Evolutionary conservation across 2,113 vertebrate species (phyloP).

Genomic region (Pachycephala philippinensis): DNA sequence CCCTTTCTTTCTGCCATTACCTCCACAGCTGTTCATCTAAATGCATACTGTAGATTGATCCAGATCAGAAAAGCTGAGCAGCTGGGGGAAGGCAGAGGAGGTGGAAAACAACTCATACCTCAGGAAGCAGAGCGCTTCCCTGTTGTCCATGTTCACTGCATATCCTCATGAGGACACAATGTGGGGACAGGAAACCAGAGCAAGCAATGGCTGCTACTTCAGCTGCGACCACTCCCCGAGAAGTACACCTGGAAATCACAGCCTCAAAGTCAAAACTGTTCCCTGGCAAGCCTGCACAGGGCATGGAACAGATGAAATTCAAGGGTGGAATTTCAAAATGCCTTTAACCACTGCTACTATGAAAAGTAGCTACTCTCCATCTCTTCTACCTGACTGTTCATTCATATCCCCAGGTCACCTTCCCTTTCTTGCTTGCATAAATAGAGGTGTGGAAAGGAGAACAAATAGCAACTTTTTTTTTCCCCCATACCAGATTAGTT

Average conservation of each 20-base stretch:
- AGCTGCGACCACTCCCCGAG: not conserved
- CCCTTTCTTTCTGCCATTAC: not conserved
- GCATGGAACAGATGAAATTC: not conserved
- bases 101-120: not conserved
- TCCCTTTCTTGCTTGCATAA: not conserved
- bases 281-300: not conserved
- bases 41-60: not conserved
- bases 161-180: not conserved
- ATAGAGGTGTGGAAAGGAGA: constrained; percentile 17
- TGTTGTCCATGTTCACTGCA: fast-evolving
- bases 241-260: not conserved
- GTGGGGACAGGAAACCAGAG: not conserved
- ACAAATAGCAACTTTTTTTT: not conserved
- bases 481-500: not conserved
- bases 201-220: not conserved
- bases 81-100: not conserved
- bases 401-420: constrained; percentile 4
- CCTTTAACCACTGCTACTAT: not conserved
- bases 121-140: not conserved
- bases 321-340: not conserved
- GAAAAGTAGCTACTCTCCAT: not conserved
- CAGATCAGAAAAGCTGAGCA: not conserved
- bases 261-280: not conserved
- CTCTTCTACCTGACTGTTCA: not conserved
- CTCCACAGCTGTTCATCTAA: not conserved